These are phyloP conservation scores for Axinella damicornis DNA, from an alignment of 37 sponge, comb jelly and placozoan species.

Conservation along the genomic window DNA sequence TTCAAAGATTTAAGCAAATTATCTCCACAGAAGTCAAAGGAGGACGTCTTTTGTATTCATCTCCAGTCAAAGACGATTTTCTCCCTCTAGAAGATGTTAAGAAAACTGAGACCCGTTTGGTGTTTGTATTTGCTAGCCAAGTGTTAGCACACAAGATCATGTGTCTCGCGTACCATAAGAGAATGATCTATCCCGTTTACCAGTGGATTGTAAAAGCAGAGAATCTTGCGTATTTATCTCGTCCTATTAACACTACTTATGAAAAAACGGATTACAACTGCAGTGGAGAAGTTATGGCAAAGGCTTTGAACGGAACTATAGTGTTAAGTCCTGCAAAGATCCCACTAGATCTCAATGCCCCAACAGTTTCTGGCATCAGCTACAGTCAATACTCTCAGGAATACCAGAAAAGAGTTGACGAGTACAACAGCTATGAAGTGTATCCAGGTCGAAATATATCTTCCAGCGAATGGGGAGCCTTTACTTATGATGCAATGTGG, in stretches of 20 bases:
- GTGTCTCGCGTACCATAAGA: neutral
- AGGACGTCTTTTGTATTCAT: too few species aligned
- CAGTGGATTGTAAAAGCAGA: neutral
- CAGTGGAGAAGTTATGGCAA: too few species aligned
- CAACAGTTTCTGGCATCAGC: neutral
- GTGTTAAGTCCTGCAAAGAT: neutral
- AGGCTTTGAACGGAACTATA: neutral
- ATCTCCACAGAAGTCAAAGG: neutral
- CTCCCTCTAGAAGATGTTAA: neutral
- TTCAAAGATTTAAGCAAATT: too few species aligned
- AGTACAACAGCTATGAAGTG: neutral
- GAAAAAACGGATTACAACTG: too few species aligned
- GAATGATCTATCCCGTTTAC: neutral
- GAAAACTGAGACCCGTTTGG: neutral
- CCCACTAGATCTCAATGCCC: neutral
- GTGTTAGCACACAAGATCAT: neutral
- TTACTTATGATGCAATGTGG: slow-evolving; percentile 21
- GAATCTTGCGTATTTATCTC: too few species aligned
- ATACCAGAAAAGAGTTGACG: slow-evolving; percentile 3
- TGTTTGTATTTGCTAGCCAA: neutral
- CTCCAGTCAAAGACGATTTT: neutral
- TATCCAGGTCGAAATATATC: too few species aligned
- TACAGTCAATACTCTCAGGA: slow-evolving; percentile 4
- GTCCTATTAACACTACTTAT: too few species aligned
- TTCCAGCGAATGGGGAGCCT: neutral